Conservation (phyloP, 2,797 vertebrate species). For the Hapalemur alaotrensis region DNA sequence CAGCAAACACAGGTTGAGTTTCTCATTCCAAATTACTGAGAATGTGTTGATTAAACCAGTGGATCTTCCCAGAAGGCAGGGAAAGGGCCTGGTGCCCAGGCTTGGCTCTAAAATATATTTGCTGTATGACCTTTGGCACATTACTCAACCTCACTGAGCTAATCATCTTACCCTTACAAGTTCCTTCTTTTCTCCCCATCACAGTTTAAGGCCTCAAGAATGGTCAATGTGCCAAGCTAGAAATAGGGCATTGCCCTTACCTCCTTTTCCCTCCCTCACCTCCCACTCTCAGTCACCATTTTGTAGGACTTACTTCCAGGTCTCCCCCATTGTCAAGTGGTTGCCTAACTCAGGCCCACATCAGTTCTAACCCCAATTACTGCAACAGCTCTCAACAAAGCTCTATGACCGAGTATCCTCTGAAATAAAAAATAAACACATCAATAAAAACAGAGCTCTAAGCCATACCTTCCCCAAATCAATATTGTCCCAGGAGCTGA, state of each 20-base stretch:
- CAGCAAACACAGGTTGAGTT: neutral
- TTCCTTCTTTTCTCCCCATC: neutral
- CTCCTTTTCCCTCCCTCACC: neutral
- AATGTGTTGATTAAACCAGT: neutral
- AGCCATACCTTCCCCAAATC: neutral
- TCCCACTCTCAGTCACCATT: neutral
- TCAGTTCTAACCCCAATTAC: neutral
- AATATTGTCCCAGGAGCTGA: neutral
- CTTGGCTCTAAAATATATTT: constrained; percentile 6
- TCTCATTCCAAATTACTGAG: neutral
- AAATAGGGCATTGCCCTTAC: neutral
- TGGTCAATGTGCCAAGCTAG: neutral
- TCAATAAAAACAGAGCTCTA: neutral
- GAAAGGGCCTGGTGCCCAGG: neutral
- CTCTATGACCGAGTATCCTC: neutral
- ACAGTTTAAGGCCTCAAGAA: neutral
- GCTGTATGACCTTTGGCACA: constrained; percentile 21
- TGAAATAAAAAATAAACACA: no score
- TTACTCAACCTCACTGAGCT: constrained; percentile 27
- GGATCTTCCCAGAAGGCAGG: neutral
- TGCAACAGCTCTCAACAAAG: neutral
- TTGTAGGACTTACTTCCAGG: neutral
- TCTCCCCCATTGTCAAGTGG: neutral
- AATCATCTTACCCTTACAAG: constrained; percentile 13
- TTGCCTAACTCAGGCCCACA: neutral